Evolutionary conservation across 2,888 invertebrate species (phyloP).

Genomic region (Pachliopta kotzebuea): DNA sequence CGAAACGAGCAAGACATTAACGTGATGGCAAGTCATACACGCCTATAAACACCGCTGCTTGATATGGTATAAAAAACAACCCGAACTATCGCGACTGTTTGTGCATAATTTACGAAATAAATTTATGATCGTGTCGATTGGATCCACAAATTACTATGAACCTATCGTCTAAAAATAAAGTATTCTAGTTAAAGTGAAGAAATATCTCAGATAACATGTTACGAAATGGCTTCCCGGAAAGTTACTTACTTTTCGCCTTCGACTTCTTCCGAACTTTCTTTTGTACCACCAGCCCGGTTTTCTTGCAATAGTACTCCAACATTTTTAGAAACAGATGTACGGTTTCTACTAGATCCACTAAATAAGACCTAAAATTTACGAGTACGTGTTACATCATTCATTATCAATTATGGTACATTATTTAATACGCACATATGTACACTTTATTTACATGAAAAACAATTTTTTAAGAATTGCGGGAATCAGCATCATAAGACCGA

Average conservation of each 20-base stretch:
- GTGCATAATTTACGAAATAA: no score
- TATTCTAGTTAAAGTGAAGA: slow-evolving; percentile 18
- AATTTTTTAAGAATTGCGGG: neutral
- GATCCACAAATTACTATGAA: slow-evolving; percentile 18
- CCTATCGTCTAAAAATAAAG: slow-evolving; percentile 16
- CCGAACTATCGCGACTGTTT: no score
- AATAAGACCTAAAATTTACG: slow-evolving; percentile 82
- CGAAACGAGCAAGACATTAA: no score
- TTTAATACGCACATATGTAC: neutral
- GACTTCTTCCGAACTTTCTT: slow-evolving; percentile 78
- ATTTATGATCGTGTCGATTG: neutral
- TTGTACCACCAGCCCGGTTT: slow-evolving; percentile 84
- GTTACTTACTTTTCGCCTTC: slow-evolving; percentile 74
- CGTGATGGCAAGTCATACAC: no score
- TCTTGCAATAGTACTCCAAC: slow-evolving; percentile 87
- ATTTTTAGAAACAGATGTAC: slow-evolving; percentile 95
- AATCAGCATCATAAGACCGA: no score
- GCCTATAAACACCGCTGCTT: neutral
- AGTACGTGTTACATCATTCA: no score
- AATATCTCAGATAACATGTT: slow-evolving; percentile 13
- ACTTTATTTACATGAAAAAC: neutral
- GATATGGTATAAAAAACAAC: no score
- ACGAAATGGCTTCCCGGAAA: slow-evolving; percentile 29
- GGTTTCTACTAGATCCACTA: slow-evolving; percentile 93
- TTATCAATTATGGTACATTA: no score